A percentile compares a stretch with the other conserved stretches of the same genome.
Evolutionary conservation across 2,113 vertebrate genomes (phyloP).

Genomic region (Hassar affinis): DNA sequence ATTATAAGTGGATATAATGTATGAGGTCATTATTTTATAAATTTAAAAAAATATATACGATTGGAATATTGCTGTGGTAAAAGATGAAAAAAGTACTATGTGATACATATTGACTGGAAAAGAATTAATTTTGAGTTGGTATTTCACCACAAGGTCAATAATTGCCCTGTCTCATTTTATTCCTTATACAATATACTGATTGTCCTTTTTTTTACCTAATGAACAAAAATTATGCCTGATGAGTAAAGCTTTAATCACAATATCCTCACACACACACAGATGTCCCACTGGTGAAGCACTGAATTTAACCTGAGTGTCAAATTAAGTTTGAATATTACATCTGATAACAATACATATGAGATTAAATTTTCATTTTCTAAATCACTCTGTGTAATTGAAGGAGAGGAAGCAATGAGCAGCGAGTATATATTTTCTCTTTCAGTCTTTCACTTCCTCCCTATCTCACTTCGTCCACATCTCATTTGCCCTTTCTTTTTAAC

Average conservation of each 20-base stretch:
- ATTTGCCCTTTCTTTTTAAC: slow-evolving; percentile 1
- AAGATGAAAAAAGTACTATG: neutral
- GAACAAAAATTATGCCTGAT: neutral
- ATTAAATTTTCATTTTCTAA: slow-evolving; percentile 55
- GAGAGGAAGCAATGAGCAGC: slow-evolving; percentile 12
- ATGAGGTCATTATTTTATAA: neutral
- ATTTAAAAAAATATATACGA: neutral
- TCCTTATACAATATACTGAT: too few species aligned
- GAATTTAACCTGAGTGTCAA: slow-evolving; percentile 44
- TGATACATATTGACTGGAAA: neutral
- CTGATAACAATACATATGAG: slow-evolving; percentile 48
- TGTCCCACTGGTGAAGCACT: slow-evolving; percentile 5
- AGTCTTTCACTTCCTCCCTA: neutral
- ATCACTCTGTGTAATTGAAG: slow-evolving; percentile 40
- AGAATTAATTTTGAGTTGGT: neutral
- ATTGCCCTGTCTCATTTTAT: neutral
- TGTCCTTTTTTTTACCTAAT: neutral
- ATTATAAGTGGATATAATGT: neutral
- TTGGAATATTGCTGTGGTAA: neutral
- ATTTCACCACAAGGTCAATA: neutral
- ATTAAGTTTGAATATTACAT: slow-evolving; percentile 48
- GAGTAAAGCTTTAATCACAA: slow-evolving; percentile 1
- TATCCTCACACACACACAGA: slow-evolving; percentile 11
- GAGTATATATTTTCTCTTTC: slow-evolving; percentile 15
- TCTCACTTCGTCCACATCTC: slow-evolving; percentile 38